These are phyloP conservation scores for Excalfactoria chinensis DNA, from an alignment of 2,113 vertebrate genomes.

Conservation along the genomic window DNA sequence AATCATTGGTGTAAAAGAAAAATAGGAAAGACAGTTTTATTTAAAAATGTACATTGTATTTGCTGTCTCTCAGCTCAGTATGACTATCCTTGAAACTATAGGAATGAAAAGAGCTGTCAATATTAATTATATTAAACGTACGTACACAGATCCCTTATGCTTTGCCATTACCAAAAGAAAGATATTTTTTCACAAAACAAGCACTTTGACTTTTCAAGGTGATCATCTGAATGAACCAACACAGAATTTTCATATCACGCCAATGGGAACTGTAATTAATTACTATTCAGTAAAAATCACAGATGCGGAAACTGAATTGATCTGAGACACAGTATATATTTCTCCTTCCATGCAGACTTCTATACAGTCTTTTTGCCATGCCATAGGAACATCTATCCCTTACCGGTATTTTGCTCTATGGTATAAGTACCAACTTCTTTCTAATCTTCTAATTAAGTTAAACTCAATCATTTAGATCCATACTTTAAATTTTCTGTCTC, in stretches of 20 bases:
- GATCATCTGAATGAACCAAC: neutral
- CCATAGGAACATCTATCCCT: neutral
- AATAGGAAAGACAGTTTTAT: neutral
- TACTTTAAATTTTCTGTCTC: neutral
- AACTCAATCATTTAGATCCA: neutral
- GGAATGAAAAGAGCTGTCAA: neutral
- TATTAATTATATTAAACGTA: neutral
- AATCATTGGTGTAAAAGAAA: neutral
- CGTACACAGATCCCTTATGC: neutral
- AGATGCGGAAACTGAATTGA: neutral
- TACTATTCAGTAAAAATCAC: neutral
- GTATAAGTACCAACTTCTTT: neutral
- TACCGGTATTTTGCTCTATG: neutral
- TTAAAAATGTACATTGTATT: neutral
- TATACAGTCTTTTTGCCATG: neutral
- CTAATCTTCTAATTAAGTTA: neutral
- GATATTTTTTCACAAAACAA: neutral
- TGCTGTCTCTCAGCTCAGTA: neutral
- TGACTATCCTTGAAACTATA: neutral
- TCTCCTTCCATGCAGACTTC: neutral
- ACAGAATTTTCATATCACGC: neutral
- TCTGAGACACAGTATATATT: neutral
- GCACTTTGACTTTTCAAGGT: neutral
- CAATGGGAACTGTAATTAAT: neutral
- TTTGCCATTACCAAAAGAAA: neutral